phyloP scores from a whole-genome alignment of 2,797 vertebrate genomes.

The Acipenser oxyrinchus region DNA sequence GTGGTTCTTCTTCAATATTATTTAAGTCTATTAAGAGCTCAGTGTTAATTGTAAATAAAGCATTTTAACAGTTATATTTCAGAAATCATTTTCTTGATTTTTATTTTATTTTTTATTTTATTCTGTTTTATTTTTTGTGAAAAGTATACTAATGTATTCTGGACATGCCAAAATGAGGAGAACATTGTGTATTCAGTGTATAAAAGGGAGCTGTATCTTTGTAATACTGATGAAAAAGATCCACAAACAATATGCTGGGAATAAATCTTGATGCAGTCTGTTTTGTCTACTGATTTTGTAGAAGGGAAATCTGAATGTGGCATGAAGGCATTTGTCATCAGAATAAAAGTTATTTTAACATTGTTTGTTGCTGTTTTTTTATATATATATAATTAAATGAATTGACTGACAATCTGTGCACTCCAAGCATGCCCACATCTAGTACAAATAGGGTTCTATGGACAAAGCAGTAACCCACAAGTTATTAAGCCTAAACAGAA shows the following conservation, averaged over 20 bases:
- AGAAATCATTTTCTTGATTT: conserved; percentile 16
- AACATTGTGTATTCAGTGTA: conserved; percentile 31
- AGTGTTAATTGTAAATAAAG: conserved; percentile 69
- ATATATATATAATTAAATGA: background rate
- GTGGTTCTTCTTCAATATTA: conserved; percentile 55
- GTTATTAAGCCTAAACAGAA: too few relatives aligned
- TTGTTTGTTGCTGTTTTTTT: conserved; percentile 28
- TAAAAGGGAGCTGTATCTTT: conserved; percentile 3
- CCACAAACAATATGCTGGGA: conserved; percentile 22
- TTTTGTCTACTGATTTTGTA: conserved; percentile 53
- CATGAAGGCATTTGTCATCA: conserved; percentile 74
- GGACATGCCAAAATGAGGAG: conserved; percentile 37
- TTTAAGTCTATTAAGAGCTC: conserved; percentile 56
- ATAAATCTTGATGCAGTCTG: conserved; percentile 34
- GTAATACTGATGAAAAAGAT: conserved; percentile 11
- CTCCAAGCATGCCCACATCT: too few relatives aligned
- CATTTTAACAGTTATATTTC: conserved; percentile 58
- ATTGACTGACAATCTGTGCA: too few relatives aligned
- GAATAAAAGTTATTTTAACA: conserved; percentile 92
- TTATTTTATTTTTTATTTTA: conserved; percentile 15
- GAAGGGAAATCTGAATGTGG: conserved; percentile 57
- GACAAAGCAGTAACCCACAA: too few relatives aligned
- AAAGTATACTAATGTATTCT: conserved; percentile 43
- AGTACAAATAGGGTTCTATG: too few relatives aligned
- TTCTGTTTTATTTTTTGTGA: conserved; percentile 43